A percentile compares a stretch with the other conserved stretches of the same genome.
These are phyloP conservation scores for Ptychodera flava DNA, from an alignment of 35 echinoderm and acorn worm genomes.

Conservation along the genomic window DNA sequence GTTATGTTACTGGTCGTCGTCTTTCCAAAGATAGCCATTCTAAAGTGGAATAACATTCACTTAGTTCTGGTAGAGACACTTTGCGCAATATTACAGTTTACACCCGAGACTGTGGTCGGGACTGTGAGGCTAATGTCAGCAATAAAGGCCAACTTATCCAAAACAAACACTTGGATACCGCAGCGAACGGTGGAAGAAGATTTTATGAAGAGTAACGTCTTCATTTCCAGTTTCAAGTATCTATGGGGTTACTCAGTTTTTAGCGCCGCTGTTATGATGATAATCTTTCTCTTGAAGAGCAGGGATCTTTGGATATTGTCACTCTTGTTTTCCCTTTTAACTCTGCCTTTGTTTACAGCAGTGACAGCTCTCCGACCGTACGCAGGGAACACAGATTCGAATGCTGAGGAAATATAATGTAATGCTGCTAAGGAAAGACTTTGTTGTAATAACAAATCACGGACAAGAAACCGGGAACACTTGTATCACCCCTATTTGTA, in stretches of 20 bases:
- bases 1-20: too few species aligned
- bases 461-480: too few species aligned
- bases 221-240: neutral
- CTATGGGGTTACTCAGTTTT: neutral
- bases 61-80: neutral
- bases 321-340: neutral
- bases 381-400: too few species aligned
- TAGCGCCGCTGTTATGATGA: neutral
- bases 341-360: neutral
- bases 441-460: too few species aligned
- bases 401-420: too few species aligned
- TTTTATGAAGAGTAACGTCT: neutral
- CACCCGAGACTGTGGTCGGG: neutral
- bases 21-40: too few species aligned
- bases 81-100: neutral
- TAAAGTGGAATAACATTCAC: neutral
- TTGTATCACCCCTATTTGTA: too few species aligned
- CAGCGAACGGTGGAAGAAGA: neutral
- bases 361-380: too few species aligned
- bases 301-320: neutral
- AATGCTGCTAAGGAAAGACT: too few species aligned
- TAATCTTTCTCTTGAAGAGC: neutral
- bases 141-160: neutral
- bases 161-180: neutral
- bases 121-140: neutral